A percentile compares a stretch with the other conserved stretches of the same genome.
Conservation (phyloP, 2,888 invertebrate genomes). For the Mythimna vitellina region DNA sequence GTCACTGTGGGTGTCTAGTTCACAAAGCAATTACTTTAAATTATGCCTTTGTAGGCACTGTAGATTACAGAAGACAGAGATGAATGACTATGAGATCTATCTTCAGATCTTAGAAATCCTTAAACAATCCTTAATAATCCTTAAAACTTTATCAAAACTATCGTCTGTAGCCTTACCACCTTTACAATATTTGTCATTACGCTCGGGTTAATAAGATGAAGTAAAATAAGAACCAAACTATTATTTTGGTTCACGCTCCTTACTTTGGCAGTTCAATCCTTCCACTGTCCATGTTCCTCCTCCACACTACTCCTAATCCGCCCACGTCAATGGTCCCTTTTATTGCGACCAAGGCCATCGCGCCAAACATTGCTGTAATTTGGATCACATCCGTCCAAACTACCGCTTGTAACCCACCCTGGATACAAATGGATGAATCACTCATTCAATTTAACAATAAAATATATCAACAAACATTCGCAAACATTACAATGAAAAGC, state of each 20-base stretch:
- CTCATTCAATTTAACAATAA: background rate
- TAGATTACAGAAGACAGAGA: background rate
- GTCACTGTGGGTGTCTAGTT: slow-evolving; percentile 31
- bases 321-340: slow-evolving; percentile 94
- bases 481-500: background rate
- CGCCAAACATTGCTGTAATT: slow-evolving; percentile 94
- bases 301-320: slow-evolving; percentile 92
- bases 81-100: background rate
- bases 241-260: slow-evolving; percentile 59
- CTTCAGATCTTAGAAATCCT: too few relatives aligned
- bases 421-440: slow-evolving; percentile 40
- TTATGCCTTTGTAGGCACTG: background rate
- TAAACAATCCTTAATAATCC: background rate
- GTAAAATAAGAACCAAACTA: background rate
- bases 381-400: slow-evolving; percentile 96
- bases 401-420: slow-evolving; percentile 95
- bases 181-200: too few relatives aligned
- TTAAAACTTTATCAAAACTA: too few relatives aligned
- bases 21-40: slow-evolving; percentile 26
- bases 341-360: slow-evolving; percentile 93
- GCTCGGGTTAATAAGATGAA: too few relatives aligned
- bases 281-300: slow-evolving; percentile 92
- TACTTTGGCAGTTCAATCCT: slow-evolving; percentile 93
- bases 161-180: too few relatives aligned
- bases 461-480: slow-evolving; percentile 18